Evolutionary conservation across 2,888 invertebrate species (phyloP), one percentile per base, ranked within the genome.

Genomic region (Lampropteryx suffumata): DNA sequence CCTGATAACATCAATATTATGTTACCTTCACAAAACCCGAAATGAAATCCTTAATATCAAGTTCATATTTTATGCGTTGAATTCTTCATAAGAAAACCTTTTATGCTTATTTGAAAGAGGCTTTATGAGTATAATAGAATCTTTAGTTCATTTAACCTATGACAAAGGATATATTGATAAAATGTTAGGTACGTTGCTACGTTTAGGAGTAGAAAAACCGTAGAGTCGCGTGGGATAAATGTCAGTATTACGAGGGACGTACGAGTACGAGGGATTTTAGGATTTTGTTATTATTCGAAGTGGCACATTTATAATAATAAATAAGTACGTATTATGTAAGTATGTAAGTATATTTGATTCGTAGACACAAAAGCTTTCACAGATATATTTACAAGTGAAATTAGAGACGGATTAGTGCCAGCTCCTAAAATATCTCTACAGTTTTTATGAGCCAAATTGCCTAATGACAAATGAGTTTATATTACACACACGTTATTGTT

Each of bases 91-190:
- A 50, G 32, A 55, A 46, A 39, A 45, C 50, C 54, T 50, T 55
- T 53, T 52, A 55, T 53, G 42, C 45, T 50, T 43, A 21, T 53
- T 34, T 50, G 43, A 55, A 51, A 48, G 50, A 44, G 41, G 9
- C 30, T 41, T 45, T 56, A 61, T 56, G 58, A 55, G 37, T 29
- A 24, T 55, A 55, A 57, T 59, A 46, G 27, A 51, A 56, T 51
- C 32, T 35, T 34, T 28, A 46, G 48, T 55, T 53, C 30, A 57
- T 55, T 55, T 50, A 43, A 44, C 46, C 44, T 45, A 27, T 50
- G 32, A 56, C 51, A 56, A 57, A 50, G 41, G 50, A 13, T 37
- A 33, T 14, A 40, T 52, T 52, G 44, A 47, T 47, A 47, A 42
- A 48, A 37, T 28, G 14, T 29, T 46, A 24, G 28, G 28, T 26